Conservation (phyloP, 2,888 invertebrate genomes). For the Acanthosepion pharaonis region DNA sequence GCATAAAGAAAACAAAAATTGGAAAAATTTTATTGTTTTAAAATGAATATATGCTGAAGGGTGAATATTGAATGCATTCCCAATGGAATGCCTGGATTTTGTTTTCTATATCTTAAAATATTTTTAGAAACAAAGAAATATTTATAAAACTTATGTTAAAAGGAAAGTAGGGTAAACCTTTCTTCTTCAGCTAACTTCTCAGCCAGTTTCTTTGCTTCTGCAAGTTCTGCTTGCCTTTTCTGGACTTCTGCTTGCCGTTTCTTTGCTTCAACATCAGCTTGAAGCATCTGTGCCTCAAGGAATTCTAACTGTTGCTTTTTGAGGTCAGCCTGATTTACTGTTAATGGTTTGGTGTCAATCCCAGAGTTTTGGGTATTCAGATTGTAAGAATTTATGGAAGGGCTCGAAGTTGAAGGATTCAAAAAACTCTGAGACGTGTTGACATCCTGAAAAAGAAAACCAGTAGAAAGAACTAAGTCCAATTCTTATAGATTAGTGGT, state of each 20-base stretch:
- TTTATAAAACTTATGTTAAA: no score
- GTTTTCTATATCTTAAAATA: neutral
- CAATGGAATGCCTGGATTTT: no score
- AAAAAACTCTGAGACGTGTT: neutral
- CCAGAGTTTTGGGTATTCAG: neutral
- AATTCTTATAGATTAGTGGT: no score
- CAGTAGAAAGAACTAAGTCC: neutral
- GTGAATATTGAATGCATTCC: no score
- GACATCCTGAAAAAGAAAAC: neutral
- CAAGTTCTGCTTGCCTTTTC: conserved; percentile 11
- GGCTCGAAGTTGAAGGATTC: neutral
- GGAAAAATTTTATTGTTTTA: no score
- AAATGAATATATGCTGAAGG: no score
- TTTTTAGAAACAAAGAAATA: neutral
- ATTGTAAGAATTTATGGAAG: neutral
- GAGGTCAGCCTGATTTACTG: neutral
- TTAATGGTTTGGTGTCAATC: neutral
- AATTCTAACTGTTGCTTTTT: conserved; percentile 34
- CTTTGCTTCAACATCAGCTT: conserved; percentile 37
- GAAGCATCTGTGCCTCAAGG: conserved; percentile 23
- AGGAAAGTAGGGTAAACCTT: neutral
- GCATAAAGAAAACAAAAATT: no score
- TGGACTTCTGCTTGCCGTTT: neutral
- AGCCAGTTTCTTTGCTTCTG: conserved; percentile 9
- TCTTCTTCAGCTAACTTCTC: conserved; percentile 44